Base-by-base conservation (phyloP, 1,140 invertebrate species). In the Meloidogyne exigua region DNA sequence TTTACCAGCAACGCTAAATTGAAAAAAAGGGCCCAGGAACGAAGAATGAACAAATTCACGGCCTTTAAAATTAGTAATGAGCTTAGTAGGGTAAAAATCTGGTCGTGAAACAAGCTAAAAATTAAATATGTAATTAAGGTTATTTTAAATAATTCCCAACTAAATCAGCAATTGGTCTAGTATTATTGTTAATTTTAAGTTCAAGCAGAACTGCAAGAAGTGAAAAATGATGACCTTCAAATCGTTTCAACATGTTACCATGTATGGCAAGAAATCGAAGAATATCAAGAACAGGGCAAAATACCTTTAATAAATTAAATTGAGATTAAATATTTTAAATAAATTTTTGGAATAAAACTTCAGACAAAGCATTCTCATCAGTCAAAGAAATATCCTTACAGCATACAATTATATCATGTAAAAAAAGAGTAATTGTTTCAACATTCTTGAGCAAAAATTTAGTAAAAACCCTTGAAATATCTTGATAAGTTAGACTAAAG, bases 11-110 rank as follows among this genome's bases (percentile, higher is more conserved):
- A 88, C 83, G 93, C 92, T 76, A 0, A 96, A 90, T 12, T 91
- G 91, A 28, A 97, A 89, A 87, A 98, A 96, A 0, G 94, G 93
- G 26, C 94, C 94, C 0, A 98, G 90, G 81, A 92, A 95, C 39
- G 93, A 87, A n/a, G 91, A 90, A 0, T 93, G 92, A 64, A 92
- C 89, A 88, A 95, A 95, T 82, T 93, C 92, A 0, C 89, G 85
- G 86, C 94, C 91, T 21, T 18, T 26, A 49, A 64, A 57, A 36
- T 73, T 11, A 36, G 44, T 65, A 10, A 73, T 25, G 12, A 66
- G 12, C 1, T 26, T 28, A 11, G 25, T 73, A 18, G 72, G 72
- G 11, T 73, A 57, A 26, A 73, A 73, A 62, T 73, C 72, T 18
- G 72, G 23, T 1, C 72, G 57, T 25, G 57, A 65, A 26, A 73